phyloP scores from a whole-genome alignment of 2,888 invertebrate genomes.

The Pristionchus japonicus region DNA sequence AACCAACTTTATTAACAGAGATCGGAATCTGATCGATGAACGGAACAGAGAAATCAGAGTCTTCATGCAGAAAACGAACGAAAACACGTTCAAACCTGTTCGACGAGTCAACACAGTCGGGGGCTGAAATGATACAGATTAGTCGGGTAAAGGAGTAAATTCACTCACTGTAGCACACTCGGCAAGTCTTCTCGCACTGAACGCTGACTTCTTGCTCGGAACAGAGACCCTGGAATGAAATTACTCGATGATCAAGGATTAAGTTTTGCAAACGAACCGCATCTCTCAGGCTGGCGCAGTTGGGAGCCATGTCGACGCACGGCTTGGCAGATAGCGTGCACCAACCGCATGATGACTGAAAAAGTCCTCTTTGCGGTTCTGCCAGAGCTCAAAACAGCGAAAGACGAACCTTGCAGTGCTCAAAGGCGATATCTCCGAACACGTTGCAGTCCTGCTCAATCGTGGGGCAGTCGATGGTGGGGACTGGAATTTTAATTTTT shows the following conservation, averaged over 20 bases:
- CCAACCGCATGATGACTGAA: background rate
- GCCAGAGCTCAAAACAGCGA: background rate
- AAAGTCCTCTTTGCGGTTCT: background rate
- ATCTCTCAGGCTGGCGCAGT: background rate
- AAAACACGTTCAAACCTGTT: background rate
- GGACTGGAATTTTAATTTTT: background rate
- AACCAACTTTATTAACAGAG: too few species aligned
- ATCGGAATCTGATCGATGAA: too few species aligned
- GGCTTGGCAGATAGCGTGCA: background rate
- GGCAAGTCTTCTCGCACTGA: background rate
- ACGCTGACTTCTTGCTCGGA: background rate
- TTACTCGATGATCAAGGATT: background rate
- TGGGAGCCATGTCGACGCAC: background rate
- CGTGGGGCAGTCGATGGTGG: background rate
- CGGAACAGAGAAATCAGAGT: too few species aligned
- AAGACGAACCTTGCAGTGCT: background rate
- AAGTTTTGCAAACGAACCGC: background rate
- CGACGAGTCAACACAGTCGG: background rate
- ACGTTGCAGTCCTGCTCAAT: background rate
- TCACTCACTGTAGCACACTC: background rate
- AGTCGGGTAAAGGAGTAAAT: background rate
- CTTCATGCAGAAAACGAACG: too few species aligned
- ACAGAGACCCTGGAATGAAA: background rate
- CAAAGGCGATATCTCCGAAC: background rate
- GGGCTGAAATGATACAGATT: background rate